A percentile compares a stretch with the other conserved stretches of the same genome.
These are phyloP conservation scores for Xenotilapia caudafasciata DNA, from an alignment of 2,113 vertebrate species.

Conservation along the genomic window DNA sequence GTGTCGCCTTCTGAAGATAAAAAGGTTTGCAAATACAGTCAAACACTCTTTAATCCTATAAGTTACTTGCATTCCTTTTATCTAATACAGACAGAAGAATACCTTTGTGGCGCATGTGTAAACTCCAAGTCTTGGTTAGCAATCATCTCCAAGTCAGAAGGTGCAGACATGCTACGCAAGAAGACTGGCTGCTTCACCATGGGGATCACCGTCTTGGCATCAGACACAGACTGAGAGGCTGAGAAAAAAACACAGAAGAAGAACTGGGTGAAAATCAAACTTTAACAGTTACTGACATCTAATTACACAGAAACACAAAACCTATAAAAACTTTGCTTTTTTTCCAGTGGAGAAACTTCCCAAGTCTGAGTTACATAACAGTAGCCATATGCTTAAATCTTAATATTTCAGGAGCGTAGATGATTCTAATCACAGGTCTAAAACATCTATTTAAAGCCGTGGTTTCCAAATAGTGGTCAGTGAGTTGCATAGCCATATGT, in stretches of 20 bases:
- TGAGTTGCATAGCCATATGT: not conserved
- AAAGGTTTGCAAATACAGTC: not conserved
- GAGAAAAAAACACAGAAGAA: not conserved
- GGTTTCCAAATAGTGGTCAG: not conserved
- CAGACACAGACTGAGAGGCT: slow-evolving; percentile 92
- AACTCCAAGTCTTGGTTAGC: slow-evolving; percentile 94
- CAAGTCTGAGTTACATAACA: not conserved
- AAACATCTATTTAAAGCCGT: not conserved
- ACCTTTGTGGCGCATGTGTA: slow-evolving; percentile 86
- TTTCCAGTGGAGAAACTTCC: not conserved
- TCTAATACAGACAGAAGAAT: not conserved
- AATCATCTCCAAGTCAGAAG: slow-evolving; percentile 97
- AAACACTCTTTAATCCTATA: not conserved
- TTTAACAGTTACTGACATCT: not conserved
- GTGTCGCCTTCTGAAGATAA: slow-evolving; percentile 75
- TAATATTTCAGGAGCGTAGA: not conserved
- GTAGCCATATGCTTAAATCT: not conserved
- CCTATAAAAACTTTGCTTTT: not conserved
- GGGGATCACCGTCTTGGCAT: slow-evolving; percentile 82
- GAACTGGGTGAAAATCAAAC: not conserved
- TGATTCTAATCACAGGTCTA: not conserved
- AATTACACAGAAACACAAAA: not conserved
- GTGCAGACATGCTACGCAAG: slow-evolving; percentile 96
- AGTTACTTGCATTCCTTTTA: not conserved
- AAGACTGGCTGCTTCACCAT: slow-evolving; percentile 91